These are phyloP conservation scores for Schlechtendalia chinensis DNA, from an alignment of 1,140 invertebrate genomes.

Conservation along the genomic window DNA sequence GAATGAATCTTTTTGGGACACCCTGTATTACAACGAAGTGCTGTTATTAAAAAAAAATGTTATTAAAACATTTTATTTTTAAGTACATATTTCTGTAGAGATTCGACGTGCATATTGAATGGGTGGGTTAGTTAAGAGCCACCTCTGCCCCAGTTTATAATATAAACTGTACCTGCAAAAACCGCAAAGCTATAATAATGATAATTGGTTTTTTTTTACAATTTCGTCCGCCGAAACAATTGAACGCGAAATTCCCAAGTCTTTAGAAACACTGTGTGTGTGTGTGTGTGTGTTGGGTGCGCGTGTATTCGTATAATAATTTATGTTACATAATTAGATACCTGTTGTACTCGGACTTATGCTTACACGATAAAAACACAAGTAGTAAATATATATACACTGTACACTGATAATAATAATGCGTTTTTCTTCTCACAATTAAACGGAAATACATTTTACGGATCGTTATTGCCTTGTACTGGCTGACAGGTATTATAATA, in stretches of 20 bases:
- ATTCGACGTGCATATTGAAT: no score
- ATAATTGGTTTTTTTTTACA: not conserved
- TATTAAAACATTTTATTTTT: no score
- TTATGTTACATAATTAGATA: slow-evolving; percentile 19
- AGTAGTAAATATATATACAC: not conserved
- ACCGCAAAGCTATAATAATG: no score
- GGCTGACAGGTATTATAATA: not conserved
- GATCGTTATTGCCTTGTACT: not conserved
- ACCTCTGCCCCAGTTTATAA: no score
- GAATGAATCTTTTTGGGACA: no score
- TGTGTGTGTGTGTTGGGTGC: not conserved
- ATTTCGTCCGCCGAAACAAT: not conserved
- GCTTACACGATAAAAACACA: not conserved
- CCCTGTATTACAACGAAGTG: no score
- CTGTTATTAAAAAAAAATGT: no score
- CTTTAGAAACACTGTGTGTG: not conserved
- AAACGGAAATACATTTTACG: slow-evolving; percentile 22
- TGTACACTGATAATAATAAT: not conserved
- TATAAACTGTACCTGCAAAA: no score
- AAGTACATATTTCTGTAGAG: no score
- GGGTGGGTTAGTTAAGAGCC: no score
- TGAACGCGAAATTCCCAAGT: not conserved
- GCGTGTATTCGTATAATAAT: not conserved
- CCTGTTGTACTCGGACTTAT: not conserved
- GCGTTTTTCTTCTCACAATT: slow-evolving; percentile 16